Base-by-base conservation (phyloP, 2,888 invertebrate genomes). In the Drosophila flavopinicola region DNA sequence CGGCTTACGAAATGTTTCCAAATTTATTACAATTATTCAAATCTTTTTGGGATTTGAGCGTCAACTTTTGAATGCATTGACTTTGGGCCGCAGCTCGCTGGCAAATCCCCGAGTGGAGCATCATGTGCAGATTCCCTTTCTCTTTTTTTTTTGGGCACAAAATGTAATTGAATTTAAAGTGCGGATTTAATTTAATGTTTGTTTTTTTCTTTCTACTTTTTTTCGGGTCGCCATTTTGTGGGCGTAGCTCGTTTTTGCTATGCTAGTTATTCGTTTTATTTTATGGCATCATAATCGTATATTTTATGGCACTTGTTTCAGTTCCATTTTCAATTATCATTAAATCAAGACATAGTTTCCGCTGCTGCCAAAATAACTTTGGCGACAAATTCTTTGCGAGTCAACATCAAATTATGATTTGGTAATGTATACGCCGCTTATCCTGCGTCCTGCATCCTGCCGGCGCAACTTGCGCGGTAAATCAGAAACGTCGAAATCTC, bases 401-500 rank as follows among this genome's bases (percentile, higher is more conserved):
- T 70, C 65, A 76, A 71, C 73, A 66, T 63, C 59, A 83, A 83
- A 68, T 73, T 77, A 88, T 87, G 77, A 88, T 73, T 82, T 68
- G 70, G 82, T 75, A 75, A 78, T 72, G 45, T 60, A 59, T 67
- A 67, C 59, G 15, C 15, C 11, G 15, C 60, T 67, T 32, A 20
- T 3, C 17, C 17, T 29, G 20, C 6, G 17, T 42, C 25, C 30
- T 51, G 51, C 33, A 38, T 54, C 30, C 52, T 5, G 60, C 29
- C 13, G 13, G 10, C 13, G 32, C 58, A 53, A 59, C 52, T 59
- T 54, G 52, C 45, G 39, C 86, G 86, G 75, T 82, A 87, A 89
- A 89, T 90, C 88, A 87, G 84, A 89, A 88, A 90, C 69, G 88
- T 88, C 88, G 88, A 89, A 89, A 88, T 90, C 87, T 87, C 88